These are phyloP conservation scores for Odontesthes bonariensis DNA, from an alignment of 2,113 vertebrate genomes.

Conservation along the genomic window DNA sequence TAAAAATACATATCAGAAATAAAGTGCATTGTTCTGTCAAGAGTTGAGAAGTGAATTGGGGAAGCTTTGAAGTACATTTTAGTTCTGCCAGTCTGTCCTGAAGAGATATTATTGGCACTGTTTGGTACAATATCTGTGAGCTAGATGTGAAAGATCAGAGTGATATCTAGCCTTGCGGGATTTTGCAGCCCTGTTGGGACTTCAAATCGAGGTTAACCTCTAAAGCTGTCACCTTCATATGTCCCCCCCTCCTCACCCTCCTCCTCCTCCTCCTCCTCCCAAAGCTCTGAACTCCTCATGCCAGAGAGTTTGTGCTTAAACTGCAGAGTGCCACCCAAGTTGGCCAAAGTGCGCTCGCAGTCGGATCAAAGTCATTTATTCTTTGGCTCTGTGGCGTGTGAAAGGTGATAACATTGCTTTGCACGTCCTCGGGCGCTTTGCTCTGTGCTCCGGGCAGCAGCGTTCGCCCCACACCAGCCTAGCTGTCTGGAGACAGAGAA, in stretches of 20 bases:
- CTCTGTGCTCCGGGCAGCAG: slow-evolving; percentile 52
- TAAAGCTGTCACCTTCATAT: slow-evolving; percentile 80
- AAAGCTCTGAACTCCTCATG: slow-evolving; percentile 51
- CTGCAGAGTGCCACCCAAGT: slow-evolving; percentile 67
- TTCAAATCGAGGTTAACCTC: slow-evolving; percentile 79
- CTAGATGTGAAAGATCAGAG: slow-evolving; percentile 79
- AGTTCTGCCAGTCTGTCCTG: slow-evolving; percentile 63
- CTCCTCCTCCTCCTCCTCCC: slow-evolving; percentile 24
- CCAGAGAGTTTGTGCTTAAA: slow-evolving; percentile 61
- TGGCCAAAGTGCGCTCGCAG: slow-evolving; percentile 67
- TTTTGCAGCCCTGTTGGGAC: slow-evolving; percentile 58
- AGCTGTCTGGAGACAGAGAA: slow-evolving; percentile 38
- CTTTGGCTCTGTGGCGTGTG: slow-evolving; percentile 60
- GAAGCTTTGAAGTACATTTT: slow-evolving; percentile 57
- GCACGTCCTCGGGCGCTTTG: slow-evolving; percentile 49
- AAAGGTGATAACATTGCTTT: slow-evolving; percentile 76
- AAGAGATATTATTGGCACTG: slow-evolving; percentile 74
- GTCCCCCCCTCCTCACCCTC: slow-evolving; percentile 29
- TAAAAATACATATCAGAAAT: slow-evolving; percentile 40
- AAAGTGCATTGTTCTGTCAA: slow-evolving; percentile 43
- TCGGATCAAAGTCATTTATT: slow-evolving; percentile 66
- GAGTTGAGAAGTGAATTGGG: slow-evolving; percentile 22
- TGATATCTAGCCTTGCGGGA: slow-evolving; percentile 65
- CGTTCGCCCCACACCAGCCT: slow-evolving; percentile 44
- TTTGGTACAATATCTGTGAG: slow-evolving; percentile 72